phyloP scores from a whole-genome alignment of 2,797 vertebrate species.

The Jordanella pulchra region DNA sequence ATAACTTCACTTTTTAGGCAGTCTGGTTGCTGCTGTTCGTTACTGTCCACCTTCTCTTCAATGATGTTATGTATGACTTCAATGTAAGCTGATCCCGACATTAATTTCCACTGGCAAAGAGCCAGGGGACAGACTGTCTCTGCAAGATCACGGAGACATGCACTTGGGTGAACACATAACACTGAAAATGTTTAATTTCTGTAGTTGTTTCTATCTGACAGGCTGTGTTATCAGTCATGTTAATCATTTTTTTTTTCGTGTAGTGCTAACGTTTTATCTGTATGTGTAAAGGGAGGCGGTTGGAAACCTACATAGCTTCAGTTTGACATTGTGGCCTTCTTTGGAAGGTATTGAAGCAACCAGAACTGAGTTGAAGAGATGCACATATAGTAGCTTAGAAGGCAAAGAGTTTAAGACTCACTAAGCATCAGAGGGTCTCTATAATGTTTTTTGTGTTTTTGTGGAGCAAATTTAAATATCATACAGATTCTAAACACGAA shows the following conservation, averaged over 20 bases:
- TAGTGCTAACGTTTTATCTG: background rate
- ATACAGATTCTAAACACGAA: slow-evolving; percentile 3
- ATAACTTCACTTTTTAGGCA: slow-evolving; percentile 52
- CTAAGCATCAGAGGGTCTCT: slow-evolving; percentile 17
- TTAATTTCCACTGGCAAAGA: slow-evolving; percentile 61
- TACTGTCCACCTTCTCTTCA: slow-evolving; percentile 50
- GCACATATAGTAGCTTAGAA: slow-evolving; percentile 51
- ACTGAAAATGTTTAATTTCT: slow-evolving; percentile 10
- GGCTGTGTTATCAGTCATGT: background rate
- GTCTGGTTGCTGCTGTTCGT: slow-evolving; percentile 33
- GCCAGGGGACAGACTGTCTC: slow-evolving; percentile 75
- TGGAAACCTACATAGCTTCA: slow-evolving; percentile 53
- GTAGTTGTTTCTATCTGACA: slow-evolving; percentile 5
- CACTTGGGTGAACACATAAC: background rate
- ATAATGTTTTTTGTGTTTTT: slow-evolving; percentile 21
- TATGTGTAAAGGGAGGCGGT: slow-evolving; percentile 1
- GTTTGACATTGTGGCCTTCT: slow-evolving; percentile 59
- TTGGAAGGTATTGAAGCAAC: slow-evolving; percentile 60
- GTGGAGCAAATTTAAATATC: slow-evolving; percentile 15
- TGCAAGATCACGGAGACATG: slow-evolving; percentile 43
- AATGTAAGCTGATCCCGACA: slow-evolving; percentile 72
- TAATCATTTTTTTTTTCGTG: slow-evolving; percentile 10
- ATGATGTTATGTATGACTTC: slow-evolving; percentile 57
- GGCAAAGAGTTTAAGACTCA: slow-evolving; percentile 27
- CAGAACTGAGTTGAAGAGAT: slow-evolving; percentile 53